Evolutionary conservation across 2,888 invertebrate genomes (phyloP), one percentile per base, ranked within the genome.

Genomic region (Ephialtes manifestator): DNA sequence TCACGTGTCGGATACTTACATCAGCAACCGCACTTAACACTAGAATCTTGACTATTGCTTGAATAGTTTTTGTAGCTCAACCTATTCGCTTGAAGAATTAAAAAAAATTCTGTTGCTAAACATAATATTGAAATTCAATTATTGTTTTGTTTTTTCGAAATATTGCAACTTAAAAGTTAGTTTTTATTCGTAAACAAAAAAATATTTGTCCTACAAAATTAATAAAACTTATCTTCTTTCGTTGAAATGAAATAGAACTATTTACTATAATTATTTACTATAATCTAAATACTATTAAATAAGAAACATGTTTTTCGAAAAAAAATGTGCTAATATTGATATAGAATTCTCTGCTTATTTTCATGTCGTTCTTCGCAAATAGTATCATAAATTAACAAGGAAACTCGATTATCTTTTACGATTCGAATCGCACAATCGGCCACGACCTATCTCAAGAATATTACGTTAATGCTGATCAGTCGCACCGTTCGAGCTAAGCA

Each of bases 361-460:
- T 1, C 13, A 5, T 48, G 48, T n/a, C 7, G 7, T 4, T 51
- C 15, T 51, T 48, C 4, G 48, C 51, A 51, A 1, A 48, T 11
- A 15, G 11, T 3, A n/a, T 11, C 4, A 48, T 48, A 15, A 46
- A 46, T 20, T 20, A 18, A 1, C 53, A 10, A 53, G 53, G 1
- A 55, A 24, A 55, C 10, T 55, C 24, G 24, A 58, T 28, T 15
- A 4, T 58, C 4, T 58, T 58, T 24, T 10, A 24, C 24, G 58
- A 58, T 28, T 58, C 15, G 2, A 28, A 58, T 58, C 58, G 28
- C 13, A 28, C 43, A 43, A 65, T 80, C 58, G 58, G n/a, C 53
- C 55, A 65, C 55, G 84, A 88, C 87, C 87, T 87, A 48, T 39
- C 84, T 43, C 75, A 88, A 87, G 65, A 39, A 63, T 75, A 74